Base-by-base conservation (phyloP, 2,888 invertebrate species). In the Zygaena filipendulae region DNA sequence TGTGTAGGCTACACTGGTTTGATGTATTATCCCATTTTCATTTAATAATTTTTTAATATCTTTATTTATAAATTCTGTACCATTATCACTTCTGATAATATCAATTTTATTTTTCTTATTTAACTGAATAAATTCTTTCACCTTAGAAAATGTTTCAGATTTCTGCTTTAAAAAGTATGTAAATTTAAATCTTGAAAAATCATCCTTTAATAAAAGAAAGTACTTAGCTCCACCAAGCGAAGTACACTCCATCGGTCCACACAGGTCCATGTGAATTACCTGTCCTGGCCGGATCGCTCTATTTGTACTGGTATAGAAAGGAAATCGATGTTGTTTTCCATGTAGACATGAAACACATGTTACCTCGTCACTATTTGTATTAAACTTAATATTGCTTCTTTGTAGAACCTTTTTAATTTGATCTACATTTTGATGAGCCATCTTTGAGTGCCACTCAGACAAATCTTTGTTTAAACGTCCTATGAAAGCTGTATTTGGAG, bases 371-470 rank as follows among this genome's bases (percentile, higher is more conserved):
- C n/a, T n/a, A n/a, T n/a, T n/a, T n/a, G n/a, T n/a, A n/a, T n/a
- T n/a, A n/a, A n/a, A n/a, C n/a, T n/a, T n/a, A 26, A 37, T 29
- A 7, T 33, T 29, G 8, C 36, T 23, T 20, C 30, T 33, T 22
- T 11, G 3, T 13, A 39, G 20, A 1, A 34, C 24, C 3, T 25
- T 24, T 18, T 26, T 36, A 1, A 40, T 38, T 4, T 35, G 13
- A 3, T 18, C 2, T 1, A 35, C 11, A 13, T 36, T 33, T 23
- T 41, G 38, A 12, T 41, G 33, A 1, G 26, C 36, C 2, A 38
- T 7, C 21, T 21, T 40, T 25, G 27, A 18, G 19, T 40, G 40
- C 40, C 40, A 41, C 9, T 35, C 29, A n/a, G 33, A 2, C 3
- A 34, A 8, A 23, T 14, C 12, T n/a, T n/a, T n/a, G n/a, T n/a